Base-by-base conservation (phyloP, 2,113 vertebrate genomes). In the Dinomys branickii region DNA sequence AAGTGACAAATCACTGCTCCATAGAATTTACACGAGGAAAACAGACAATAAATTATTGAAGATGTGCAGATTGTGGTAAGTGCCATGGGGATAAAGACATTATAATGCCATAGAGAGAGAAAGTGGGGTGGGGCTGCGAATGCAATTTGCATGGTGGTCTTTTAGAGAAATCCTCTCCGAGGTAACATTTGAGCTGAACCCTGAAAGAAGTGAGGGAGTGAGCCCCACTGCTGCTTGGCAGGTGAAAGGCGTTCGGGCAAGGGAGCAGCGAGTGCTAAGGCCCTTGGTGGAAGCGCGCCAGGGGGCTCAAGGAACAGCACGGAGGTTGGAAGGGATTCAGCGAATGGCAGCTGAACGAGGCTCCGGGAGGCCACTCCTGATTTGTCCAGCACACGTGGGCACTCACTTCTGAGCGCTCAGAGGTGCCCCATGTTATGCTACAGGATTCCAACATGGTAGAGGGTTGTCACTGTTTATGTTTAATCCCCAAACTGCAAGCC, bases 11-110 rank as follows among this genome's bases (percentile, higher is more conserved):
- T 61, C 13, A 35, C 16, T 65, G 11, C 58, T 88, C 7, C 54
- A 54, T 65, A 47, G 80, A 89, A 86, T 86, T 95, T 97, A 82
- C 80, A 52, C 69, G 78, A 88, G 65, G 38, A 4, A 96, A 91
- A 91, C 30, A 88, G 85, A 77, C 38, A 52, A 54, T 83, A 88
- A 77, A 69, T 90, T 91, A 95, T 71, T 90, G 69, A 88, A 88
- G 59, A 77, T 78, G 26, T 91, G 65, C 67, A 61, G 90, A 75
- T 80, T 91, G 73, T 78, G 54, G n/a, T 54, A 67, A 85, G 30
- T 44, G 12, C 54, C 73, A 10, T 38, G 54, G 35, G 5, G 20
- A 73, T 19, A 84, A 63, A 89, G n/a, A 58, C 4, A 47, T 6
- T 41, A 13, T n/a, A 52, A 75, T 33, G 7, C 8, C 47, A 56